Evolutionary conservation across 2,797 vertebrate genomes (phyloP), one percentile per base, ranked within the genome.

Genomic region (Microcaecilia unicolor): DNA sequence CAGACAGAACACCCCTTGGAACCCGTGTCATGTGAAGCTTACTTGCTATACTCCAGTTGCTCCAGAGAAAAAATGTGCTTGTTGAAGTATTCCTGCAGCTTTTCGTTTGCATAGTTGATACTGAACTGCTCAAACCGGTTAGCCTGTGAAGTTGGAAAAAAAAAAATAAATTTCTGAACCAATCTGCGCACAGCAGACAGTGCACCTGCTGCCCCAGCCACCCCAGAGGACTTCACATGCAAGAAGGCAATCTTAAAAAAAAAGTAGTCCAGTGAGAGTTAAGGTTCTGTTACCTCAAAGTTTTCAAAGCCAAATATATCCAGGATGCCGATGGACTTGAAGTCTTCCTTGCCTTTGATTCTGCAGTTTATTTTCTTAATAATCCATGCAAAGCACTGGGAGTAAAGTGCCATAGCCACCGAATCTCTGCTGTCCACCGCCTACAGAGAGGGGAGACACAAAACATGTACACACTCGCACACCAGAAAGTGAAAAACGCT

Each of bases 291-390:
- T 59, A 97, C 95, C 85, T 98, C 89, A 14, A 99, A 99, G 64
- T 99, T 98, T 75, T 99, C 95, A 40, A 99, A 99, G 13, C 95
- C 95, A 36, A 99, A 99, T 69, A 99, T 99, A 72, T 99, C 95
- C n/a, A 99, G 77, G 74, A 99, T 95, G 58, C 95, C 87, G 43
- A 98, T 81, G 9, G 92, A 96, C 15, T 82, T 90, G 78, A 92
- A 98, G 70, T 97, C 87, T 3, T 98, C 91, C 29, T 58, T 86
- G 50, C 94, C 91, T 33, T 81, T 81, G 75, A 99, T 92, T 42
- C 92, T 85, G 46, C 57, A 78, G 64, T 98, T 98, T 59, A 98
- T 89, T 54, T 84, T 90, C 40, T 82, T 81, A 60, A 94, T 93
- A 56, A 98, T 85, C 95, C 95, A 98, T 55, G 89, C 85, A 56